Evolutionary conservation across 2,797 vertebrate species (phyloP).

Genomic region (Acanthopagrus latus): DNA sequence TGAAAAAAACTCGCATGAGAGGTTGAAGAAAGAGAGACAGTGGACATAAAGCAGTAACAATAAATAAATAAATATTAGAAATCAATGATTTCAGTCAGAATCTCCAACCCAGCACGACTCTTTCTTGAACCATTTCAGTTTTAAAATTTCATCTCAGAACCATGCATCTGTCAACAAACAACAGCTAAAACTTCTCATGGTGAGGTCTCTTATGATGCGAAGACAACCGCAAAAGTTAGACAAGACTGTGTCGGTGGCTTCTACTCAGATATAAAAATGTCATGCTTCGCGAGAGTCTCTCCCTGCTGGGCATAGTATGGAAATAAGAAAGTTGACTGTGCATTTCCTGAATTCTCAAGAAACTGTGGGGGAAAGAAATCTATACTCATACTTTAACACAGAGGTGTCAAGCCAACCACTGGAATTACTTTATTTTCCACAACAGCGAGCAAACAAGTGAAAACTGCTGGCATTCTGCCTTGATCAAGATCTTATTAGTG

Average conservation of each 20-base stretch:
- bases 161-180: slow-evolving; percentile 10
- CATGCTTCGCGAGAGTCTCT: not conserved
- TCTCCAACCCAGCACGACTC: slow-evolving; percentile 19
- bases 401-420: slow-evolving; percentile 32
- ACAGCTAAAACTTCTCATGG: not conserved
- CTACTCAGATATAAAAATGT: not conserved
- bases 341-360: slow-evolving; percentile 20
- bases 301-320: not conserved
- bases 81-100: slow-evolving; percentile 36
- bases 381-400: slow-evolving; percentile 20
- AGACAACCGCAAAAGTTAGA: not conserved
- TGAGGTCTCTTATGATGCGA: slow-evolving; percentile 19
- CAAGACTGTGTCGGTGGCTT: not conserved
- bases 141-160: slow-evolving; percentile 29
- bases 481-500: slow-evolving; percentile 47
- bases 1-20: not conserved
- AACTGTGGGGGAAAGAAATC: slow-evolving; percentile 4
- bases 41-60: slow-evolving; percentile 8
- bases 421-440: slow-evolving; percentile 54
- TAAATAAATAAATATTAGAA: not conserved
- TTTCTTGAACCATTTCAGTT: slow-evolving; percentile 16
- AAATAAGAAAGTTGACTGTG: slow-evolving; percentile 23
- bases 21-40: not conserved
- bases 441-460: slow-evolving; percentile 44
- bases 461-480: slow-evolving; percentile 36